Percentiles rank a stretch among this genome's conserved stretches.
phyloP scores from a whole-genome alignment of 2,888 invertebrate genomes.

The Xanthia togata region DNA sequence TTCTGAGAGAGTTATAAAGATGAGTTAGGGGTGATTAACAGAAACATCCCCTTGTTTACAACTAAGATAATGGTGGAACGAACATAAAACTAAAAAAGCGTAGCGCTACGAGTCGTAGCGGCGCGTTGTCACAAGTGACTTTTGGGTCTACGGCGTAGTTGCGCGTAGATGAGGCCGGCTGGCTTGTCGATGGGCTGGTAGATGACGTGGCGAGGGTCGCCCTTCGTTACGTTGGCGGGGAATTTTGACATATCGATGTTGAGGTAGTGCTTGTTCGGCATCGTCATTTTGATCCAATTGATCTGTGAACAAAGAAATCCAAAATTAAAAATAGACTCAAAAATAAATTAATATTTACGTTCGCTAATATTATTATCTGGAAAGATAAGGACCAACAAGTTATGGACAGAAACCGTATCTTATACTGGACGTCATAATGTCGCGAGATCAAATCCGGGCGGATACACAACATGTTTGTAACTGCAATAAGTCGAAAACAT shows the following conservation, averaged over 20 bases:
- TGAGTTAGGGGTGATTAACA: slow-evolving; percentile 48
- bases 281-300: slow-evolving; percentile 93
- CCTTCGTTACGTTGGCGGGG: slow-evolving; percentile 91
- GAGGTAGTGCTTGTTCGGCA: slow-evolving; percentile 96
- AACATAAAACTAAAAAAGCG: slow-evolving; percentile 51
- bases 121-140: slow-evolving; percentile 90
- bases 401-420: slow-evolving; percentile 3
- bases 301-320: slow-evolving; percentile 86
- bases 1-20: slow-evolving; percentile 37
- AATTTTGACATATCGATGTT: slow-evolving; percentile 94
- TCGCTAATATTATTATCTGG: slow-evolving; percentile 2
- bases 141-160: slow-evolving; percentile 91
- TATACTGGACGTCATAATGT: slow-evolving; percentile 25
- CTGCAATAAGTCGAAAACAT: slow-evolving; percentile 2
- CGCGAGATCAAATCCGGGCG: slow-evolving; percentile 31
- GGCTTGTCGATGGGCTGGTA: slow-evolving; percentile 95
- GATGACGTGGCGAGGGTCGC: slow-evolving; percentile 92
- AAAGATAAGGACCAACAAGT: not conserved
- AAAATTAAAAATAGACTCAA: not conserved
- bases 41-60: slow-evolving; percentile 52
- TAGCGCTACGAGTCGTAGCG: slow-evolving; percentile 74
- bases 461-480: slow-evolving; percentile 28
- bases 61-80: slow-evolving; percentile 50
- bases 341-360: not conserved
- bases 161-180: slow-evolving; percentile 94